Conservation (phyloP, 2,113 vertebrate species). For the Mellivora capensis region DNA sequence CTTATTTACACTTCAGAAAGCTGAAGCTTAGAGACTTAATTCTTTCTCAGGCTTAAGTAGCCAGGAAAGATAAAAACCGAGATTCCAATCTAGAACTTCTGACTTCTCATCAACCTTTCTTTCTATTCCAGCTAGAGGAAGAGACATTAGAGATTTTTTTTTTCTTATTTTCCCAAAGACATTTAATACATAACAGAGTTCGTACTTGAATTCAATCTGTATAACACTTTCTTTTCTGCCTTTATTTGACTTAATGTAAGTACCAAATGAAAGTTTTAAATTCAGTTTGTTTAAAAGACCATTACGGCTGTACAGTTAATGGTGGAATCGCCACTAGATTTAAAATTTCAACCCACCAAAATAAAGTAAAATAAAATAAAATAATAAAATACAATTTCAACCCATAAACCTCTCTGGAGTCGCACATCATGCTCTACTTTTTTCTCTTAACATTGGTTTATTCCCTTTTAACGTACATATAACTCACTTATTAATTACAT, state of each 20-base stretch:
- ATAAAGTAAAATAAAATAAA: neutral
- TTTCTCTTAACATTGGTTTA: neutral
- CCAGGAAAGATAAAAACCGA: constrained; percentile 9
- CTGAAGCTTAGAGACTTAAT: neutral
- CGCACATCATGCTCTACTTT: neutral
- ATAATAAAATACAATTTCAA: neutral
- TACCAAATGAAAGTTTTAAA: neutral
- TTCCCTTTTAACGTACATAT: neutral
- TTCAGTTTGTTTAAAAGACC: neutral
- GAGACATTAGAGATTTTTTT: neutral
- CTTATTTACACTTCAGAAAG: constrained; percentile 50
- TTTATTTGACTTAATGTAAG: neutral
- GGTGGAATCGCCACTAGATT: neutral
- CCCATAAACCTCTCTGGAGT: neutral
- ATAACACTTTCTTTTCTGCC: neutral
- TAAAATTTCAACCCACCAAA: neutral
- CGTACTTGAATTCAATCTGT: neutral
- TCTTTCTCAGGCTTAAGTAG: neutral
- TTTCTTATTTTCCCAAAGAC: neutral
- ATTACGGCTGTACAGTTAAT: neutral
- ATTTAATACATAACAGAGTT: neutral
- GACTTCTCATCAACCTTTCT: neutral
- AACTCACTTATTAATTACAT: neutral
- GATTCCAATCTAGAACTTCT: neutral
- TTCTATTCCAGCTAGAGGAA: neutral